These are phyloP conservation scores for Mercenaria mercenaria DNA, from an alignment of 1,140 invertebrate species.

Conservation along the genomic window DNA sequence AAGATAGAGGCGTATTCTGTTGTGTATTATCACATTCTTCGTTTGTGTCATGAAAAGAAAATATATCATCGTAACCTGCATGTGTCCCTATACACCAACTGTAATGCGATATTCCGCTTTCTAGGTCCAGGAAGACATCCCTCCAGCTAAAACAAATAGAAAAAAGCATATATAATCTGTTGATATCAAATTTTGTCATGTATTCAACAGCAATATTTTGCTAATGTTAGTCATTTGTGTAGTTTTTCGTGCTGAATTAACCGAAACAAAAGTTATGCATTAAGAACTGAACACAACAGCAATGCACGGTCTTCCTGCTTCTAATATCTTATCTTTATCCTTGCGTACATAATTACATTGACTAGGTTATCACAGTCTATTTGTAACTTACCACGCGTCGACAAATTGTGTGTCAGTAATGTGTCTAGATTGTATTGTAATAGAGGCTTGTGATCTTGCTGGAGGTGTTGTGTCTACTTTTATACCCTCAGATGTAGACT, in stretches of 20 bases:
- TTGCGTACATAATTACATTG: not conserved
- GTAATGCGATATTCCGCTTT: slow-evolving; percentile 71
- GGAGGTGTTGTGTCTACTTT: slow-evolving; percentile 50
- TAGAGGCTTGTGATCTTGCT: not conserved
- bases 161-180: not conserved
- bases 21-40: slow-evolving; percentile 61
- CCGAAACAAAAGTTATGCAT: not conserved
- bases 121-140: slow-evolving; percentile 71
- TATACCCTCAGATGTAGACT: slow-evolving; percentile 4
- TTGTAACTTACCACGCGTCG: slow-evolving; percentile 26
- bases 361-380: too few species aligned
- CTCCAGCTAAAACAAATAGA: slow-evolving; percentile 64
- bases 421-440: not conserved
- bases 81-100: slow-evolving; percentile 71
- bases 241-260: not conserved
- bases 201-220: not conserved
- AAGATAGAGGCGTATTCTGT: not conserved
- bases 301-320: too few species aligned
- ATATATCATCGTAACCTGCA: slow-evolving; percentile 72
- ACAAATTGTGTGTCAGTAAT: not conserved
- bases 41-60: slow-evolving; percentile 30
- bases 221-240: not conserved
- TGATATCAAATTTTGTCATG: not conserved
- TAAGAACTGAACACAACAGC: too few species aligned
- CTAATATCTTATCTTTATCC: too few species aligned